phyloP scores from a whole-genome alignment of 1,140 invertebrate genomes.

The Apis laboriosa region DNA sequence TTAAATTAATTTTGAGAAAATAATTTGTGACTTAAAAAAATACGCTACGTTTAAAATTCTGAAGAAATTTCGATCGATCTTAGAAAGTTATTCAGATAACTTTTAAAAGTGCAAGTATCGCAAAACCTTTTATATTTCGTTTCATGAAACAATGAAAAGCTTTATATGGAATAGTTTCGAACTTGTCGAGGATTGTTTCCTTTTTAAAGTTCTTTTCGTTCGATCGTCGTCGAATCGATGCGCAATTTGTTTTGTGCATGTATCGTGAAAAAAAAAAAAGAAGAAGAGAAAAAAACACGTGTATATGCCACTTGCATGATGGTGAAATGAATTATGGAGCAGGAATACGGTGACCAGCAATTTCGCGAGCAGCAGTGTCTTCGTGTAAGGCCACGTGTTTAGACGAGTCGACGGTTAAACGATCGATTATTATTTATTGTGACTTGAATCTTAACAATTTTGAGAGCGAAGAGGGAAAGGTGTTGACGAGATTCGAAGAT shows the following conservation, averaged over 20 bases:
- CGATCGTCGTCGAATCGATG: conserved; percentile 2
- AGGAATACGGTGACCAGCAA: not conserved
- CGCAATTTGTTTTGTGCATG: not conserved
- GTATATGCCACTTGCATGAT: not conserved
- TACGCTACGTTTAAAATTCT: no score
- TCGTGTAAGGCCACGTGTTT: not conserved
- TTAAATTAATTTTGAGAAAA: no score
- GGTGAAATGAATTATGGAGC: conserved; percentile 12
- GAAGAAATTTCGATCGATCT: no score
- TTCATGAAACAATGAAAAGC: not conserved
- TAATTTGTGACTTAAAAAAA: no score
- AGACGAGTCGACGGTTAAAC: not conserved
- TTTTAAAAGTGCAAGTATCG: no score
- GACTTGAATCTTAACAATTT: no score
- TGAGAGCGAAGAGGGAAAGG: no score
- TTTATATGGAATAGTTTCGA: not conserved
- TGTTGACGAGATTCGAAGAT: no score
- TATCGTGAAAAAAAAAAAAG: not conserved
- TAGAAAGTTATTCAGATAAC: no score
- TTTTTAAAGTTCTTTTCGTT: not conserved
- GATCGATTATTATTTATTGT: not conserved
- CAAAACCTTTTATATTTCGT: no score
- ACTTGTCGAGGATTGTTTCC: not conserved
- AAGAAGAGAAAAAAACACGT: not conserved
- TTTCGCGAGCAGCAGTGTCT: not conserved